These are phyloP conservation scores for Sialia sialis DNA, from an alignment of 2,113 vertebrate genomes.

Conservation along the genomic window DNA sequence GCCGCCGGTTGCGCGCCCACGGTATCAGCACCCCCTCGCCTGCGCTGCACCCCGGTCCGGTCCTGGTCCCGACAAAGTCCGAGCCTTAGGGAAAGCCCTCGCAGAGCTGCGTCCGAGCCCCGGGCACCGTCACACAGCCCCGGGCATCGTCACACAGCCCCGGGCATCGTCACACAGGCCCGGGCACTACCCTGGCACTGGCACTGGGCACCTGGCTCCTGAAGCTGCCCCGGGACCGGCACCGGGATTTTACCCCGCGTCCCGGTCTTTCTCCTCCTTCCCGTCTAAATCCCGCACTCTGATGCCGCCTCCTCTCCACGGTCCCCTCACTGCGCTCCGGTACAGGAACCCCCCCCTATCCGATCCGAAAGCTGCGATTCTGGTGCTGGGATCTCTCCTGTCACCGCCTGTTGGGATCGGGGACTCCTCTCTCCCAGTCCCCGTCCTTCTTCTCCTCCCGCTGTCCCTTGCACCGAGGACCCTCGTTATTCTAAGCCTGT, in stretches of 20 bases:
- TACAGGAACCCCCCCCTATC: not conserved
- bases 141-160: not conserved
- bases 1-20: not conserved
- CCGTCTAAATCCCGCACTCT: not conserved
- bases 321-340: not conserved
- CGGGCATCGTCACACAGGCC: not conserved
- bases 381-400: not conserved
- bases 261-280: no score
- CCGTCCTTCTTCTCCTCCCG: not conserved
- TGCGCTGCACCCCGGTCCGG: not conserved
- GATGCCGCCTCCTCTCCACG: not conserved
- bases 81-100: not conserved
- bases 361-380: not conserved
- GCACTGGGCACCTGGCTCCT: not conserved
- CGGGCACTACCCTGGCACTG: not conserved
- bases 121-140: not conserved
- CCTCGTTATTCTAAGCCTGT: not conserved
- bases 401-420: not conserved
- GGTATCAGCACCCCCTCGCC: not conserved
- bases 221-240: not conserved
- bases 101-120: not conserved
- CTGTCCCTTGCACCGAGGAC: not conserved
- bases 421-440: not conserved
- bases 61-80: not conserved
- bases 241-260: not conserved